Evolutionary conservation across 2,797 vertebrate species (phyloP).

Genomic region (Oceanodroma leucorhoa): DNA sequence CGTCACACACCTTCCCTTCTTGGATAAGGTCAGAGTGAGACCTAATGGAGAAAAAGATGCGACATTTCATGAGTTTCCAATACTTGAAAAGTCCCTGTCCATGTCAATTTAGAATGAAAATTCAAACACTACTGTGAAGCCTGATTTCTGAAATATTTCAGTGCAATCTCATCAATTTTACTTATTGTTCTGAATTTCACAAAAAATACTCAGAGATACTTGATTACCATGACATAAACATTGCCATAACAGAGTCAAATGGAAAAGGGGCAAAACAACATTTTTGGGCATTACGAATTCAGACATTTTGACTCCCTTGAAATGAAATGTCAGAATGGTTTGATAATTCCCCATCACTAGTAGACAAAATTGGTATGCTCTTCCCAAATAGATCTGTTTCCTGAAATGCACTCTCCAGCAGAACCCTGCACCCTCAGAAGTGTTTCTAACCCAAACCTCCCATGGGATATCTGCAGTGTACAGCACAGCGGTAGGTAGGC

Average conservation of each 20-base stretch:
- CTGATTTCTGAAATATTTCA: not conserved
- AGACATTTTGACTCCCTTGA: not conserved
- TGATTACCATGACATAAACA: not conserved
- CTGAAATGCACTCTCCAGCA: not conserved
- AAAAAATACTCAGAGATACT: not conserved
- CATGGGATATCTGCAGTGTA: not conserved
- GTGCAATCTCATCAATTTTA: not conserved
- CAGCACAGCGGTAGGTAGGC: not conserved
- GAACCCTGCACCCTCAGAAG: not conserved
- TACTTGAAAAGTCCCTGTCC: not conserved
- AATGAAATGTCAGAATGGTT: not conserved
- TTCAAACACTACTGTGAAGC: not conserved
- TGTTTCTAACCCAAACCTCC: not conserved
- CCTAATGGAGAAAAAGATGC: not conserved
- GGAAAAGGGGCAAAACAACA: not conserved
- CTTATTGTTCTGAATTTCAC: not conserved
- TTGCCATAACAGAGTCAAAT: not conserved
- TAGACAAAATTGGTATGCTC: accelerated
- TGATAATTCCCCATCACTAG: not conserved
- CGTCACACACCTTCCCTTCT: not conserved
- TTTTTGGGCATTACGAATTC: not conserved
- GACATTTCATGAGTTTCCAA: not conserved
- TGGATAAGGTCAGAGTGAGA: slow-evolving; percentile 11
- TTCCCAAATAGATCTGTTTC: not conserved
- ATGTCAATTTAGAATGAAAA: not conserved